A percentile compares a stretch with the other conserved stretches of the same genome.
Conservation (phyloP, 2,113 vertebrate species). For the Scomber scombrus region DNA sequence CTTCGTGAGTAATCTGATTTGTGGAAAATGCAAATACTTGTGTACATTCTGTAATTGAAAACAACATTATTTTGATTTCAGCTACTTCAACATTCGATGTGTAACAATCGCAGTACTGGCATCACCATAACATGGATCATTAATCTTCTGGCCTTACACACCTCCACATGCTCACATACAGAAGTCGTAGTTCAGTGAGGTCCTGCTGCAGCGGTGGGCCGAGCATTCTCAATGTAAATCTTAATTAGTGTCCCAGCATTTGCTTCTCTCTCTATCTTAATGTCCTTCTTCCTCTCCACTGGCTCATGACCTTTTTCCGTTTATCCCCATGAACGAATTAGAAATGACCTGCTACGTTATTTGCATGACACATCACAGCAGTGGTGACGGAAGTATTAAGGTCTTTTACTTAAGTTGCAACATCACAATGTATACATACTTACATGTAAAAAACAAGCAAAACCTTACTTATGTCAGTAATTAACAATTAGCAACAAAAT, state of each 20-base stretch:
- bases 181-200: not conserved
- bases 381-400: not conserved
- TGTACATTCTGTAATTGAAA: not conserved
- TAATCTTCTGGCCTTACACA: slow-evolving; percentile 13
- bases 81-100: not conserved
- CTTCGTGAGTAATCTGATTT: not conserved
- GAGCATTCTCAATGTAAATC: slow-evolving; percentile 22
- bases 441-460: not conserved
- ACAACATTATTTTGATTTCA: too few species aligned
- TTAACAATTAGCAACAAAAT: too few species aligned
- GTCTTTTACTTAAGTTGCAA: not conserved
- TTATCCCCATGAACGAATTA: slow-evolving; percentile 28
- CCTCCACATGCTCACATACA: not conserved
- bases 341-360: not conserved
- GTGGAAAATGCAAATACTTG: not conserved
- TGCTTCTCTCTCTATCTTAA: slow-evolving; percentile 16
- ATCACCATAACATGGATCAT: slow-evolving; percentile 9
- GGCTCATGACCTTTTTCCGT: slow-evolving; percentile 12
- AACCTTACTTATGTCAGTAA: not conserved
- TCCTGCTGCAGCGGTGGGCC: not conserved
- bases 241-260: not conserved
- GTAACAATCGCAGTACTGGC: slow-evolving; percentile 6
- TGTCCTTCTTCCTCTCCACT: slow-evolving; percentile 34
- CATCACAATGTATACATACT: not conserved
- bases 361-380: not conserved